A percentile compares a stretch with the other conserved stretches of the same genome.
These are phyloP conservation scores for Venustoraphidia nigricollis DNA, from an alignment of 2,888 invertebrate species.

Conservation along the genomic window DNA sequence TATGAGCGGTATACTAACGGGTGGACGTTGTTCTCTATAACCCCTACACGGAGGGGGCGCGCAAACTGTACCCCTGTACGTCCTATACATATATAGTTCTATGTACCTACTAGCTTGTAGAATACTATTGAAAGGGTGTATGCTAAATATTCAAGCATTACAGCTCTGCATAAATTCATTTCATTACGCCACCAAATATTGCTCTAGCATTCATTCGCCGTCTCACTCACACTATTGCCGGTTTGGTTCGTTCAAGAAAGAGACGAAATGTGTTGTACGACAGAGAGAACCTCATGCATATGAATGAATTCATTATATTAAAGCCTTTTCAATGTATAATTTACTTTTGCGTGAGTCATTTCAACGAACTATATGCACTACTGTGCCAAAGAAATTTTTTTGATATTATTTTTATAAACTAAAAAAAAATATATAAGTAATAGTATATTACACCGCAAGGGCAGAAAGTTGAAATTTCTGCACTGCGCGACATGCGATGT, in stretches of 20 bases:
- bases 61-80: not conserved
- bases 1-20: too few species aligned
- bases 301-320: slow-evolving; percentile 50
- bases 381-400: slow-evolving; percentile 2
- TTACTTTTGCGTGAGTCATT: slow-evolving; percentile 50
- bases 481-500: too few species aligned
- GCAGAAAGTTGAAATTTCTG: too few species aligned
- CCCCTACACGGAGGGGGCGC: not conserved
- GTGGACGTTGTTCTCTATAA: too few species aligned
- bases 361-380: slow-evolving; percentile 18
- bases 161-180: slow-evolving; percentile 50
- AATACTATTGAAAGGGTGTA: slow-evolving; percentile 9
- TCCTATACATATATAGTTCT: not conserved
- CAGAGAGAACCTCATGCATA: slow-evolving; percentile 36
- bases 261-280: slow-evolving; percentile 15
- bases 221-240: too few species aligned
- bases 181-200: slow-evolving; percentile 48
- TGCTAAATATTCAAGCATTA: slow-evolving; percentile 41
- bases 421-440: too few species aligned
- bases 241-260: too few species aligned
- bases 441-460: too few species aligned
- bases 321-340: slow-evolving; percentile 50
- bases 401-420: not conserved
- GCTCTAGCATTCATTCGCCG: slow-evolving; percentile 29
- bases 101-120: not conserved